Evolutionary conservation across 2,113 vertebrate species (phyloP), one percentile per base, ranked within the genome.

Genomic region (Colinus virginianus): DNA sequence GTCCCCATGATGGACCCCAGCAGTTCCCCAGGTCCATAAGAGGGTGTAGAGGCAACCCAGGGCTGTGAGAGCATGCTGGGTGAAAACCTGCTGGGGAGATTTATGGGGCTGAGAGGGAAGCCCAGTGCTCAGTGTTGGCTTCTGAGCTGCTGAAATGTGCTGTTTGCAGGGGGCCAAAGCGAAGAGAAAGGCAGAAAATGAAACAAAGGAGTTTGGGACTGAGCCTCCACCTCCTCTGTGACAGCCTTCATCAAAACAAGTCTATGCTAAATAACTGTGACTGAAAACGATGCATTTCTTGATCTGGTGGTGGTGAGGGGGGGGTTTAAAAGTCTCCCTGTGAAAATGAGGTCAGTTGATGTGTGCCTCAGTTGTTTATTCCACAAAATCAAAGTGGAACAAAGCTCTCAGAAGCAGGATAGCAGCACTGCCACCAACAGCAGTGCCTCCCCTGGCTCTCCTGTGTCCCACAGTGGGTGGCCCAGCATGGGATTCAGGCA

Each of bases 301-400:
- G 63, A 56, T 90, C 75, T 88, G 88, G 30, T 51, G 15, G 20
- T 36, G 58, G 58, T 30, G 53, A 55, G 91, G 34, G 40, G 40
- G 40, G 71, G 90, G 91, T 11, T 92, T 94, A 63, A 74, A 88
- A 88, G 72, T 49, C 46, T 91, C 11, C 46, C 72, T 28, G 80
- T 63, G 61, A 95, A 95, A 95, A 93, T 90, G 79, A 93, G 96
- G 88, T 56, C 93, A 96, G 95, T 93, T 93, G 93, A 93, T 91
- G 76, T 94, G 85, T 80, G 95, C 83, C 64, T 88, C 80, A 69
- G 79, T 70, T 91, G 83, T 92, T 92, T 88, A 80, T 68, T 56
- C 42, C 66, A 88, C 18, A 62, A 25, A 92, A 89, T 88, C 81
- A 92, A 94, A 94, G 81, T 30, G 40, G 40, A 53, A 78, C 53